phyloP scores from a whole-genome alignment of 2,797 vertebrate species.

The Falco biarmicus region DNA sequence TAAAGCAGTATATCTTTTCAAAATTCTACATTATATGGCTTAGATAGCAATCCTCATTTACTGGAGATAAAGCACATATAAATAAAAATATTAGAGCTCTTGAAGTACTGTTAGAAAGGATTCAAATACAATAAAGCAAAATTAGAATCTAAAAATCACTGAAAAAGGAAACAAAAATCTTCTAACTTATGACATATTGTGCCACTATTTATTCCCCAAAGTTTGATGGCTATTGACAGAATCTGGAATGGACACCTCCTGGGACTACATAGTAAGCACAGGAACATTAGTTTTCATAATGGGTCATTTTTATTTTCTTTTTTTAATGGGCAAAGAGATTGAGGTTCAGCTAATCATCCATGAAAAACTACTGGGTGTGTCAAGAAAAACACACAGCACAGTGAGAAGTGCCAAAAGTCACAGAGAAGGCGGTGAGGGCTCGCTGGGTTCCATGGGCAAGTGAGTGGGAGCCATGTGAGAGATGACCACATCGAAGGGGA shows the following conservation, averaged over 20 bases:
- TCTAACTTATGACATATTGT: background rate
- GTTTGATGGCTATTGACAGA: background rate
- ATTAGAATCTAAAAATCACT: background rate
- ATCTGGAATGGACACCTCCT: background rate
- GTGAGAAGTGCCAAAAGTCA: background rate
- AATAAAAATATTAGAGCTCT: background rate
- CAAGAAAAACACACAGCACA: background rate
- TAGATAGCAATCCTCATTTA: background rate
- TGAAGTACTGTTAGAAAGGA: background rate
- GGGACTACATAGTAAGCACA: background rate
- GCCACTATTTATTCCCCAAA: background rate
- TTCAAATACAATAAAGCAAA: background rate
- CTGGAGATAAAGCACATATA: background rate
- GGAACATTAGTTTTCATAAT: background rate
- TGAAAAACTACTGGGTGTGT: background rate
- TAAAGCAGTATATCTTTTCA: background rate
- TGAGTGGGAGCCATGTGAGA: background rate
- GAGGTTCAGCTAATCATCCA: background rate
- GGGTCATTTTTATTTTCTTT: background rate
- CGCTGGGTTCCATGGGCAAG: background rate
- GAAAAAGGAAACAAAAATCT: background rate
- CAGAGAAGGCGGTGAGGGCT: background rate
- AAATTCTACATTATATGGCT: background rate
- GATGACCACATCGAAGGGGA: rapidly evolving
- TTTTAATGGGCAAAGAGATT: background rate